Evolutionary conservation across 2,797 vertebrate species (phyloP).

Genomic region (Pagetopsis macropterus): DNA sequence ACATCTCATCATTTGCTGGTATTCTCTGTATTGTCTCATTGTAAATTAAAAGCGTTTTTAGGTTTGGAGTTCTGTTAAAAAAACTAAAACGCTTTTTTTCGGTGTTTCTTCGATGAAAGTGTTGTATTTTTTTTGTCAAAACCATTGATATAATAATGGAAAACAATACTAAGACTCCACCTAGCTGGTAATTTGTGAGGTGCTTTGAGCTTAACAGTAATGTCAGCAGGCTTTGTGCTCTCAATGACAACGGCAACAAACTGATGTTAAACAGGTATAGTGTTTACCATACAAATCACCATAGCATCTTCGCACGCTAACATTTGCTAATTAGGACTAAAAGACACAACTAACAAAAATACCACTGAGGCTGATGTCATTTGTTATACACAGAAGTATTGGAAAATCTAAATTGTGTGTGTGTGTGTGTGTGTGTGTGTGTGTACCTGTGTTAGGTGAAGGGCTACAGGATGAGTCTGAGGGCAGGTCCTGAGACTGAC

Average conservation of each 20-base stretch:
- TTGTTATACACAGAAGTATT: background rate
- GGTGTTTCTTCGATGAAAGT: background rate
- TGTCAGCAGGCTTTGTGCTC: too few relatives aligned
- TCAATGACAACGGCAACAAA: too few relatives aligned
- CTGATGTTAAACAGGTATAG: too few relatives aligned
- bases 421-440: background rate
- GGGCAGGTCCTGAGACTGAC: constrained; percentile 60
- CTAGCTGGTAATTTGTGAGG: background rate
- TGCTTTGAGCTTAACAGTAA: too few relatives aligned
- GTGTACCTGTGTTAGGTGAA: constrained; percentile 71
- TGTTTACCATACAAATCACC: background rate
- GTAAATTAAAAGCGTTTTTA: too few relatives aligned
- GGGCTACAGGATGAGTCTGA: constrained; percentile 50
- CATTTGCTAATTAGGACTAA: too few relatives aligned
- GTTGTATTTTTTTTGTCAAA: background rate
- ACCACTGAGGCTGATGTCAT: too few relatives aligned
- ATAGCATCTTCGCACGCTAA: too few relatives aligned
- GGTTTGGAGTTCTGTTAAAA: too few relatives aligned
- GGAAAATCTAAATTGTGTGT: background rate
- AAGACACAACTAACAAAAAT: too few relatives aligned
- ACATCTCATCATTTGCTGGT: background rate
- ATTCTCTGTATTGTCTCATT: background rate
- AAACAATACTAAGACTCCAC: background rate
- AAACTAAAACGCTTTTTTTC: background rate
- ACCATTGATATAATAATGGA: background rate